Base-by-base conservation (phyloP, 64 coral and sea anemone species). In the Acropora yongei region DNA sequence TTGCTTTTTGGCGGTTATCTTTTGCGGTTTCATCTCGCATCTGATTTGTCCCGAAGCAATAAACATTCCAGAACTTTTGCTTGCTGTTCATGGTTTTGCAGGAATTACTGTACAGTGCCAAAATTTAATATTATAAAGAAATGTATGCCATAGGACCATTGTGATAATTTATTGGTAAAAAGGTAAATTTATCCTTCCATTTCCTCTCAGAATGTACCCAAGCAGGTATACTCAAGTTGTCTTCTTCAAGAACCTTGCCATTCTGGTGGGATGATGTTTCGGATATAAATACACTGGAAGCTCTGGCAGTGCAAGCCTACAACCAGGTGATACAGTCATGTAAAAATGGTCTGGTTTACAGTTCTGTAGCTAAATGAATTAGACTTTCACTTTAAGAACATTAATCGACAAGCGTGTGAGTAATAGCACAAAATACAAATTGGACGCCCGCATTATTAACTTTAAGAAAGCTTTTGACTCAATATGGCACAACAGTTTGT, bases 401-500 rank as follows among this genome's bases (percentile, higher is more conserved):
- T n/a, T 82, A 51, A 83, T 83, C 67, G 89, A 91, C 19, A 91
- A 83, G 49, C 74, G 83, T 72, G 78, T 82, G 3, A 80, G 16
- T 13, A 6, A 63, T 57, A 10, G 6, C 5, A 57, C 42, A 53
- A 68, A 83, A 74, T 78, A 47, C 3, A 83, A 83, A 91, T 53
- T 91, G 18, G 82, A 83, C 47, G 48, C 89, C 41, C 51, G 89
- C 49, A 83, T 91, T 83, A 75, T 83, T 83, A 65, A 83, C 43
- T 91, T 91, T 49, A 81, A 75, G 61, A 92, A 86, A 63, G 90
- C 72, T 48, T 92, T 92, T 84, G 81, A 92, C 57, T 63, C 67
- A 58, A 47, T 92, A 77, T 87, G 90, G 90, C 90, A 92, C 43
- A 44, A 50, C 10, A 82, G 82, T 66, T 44, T 91, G 8, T 82